A percentile compares a stretch with the other conserved stretches of the same genome.
These are phyloP conservation scores for Epinephelus moara DNA, from an alignment of 2,113 vertebrate species.

Conservation along the genomic window DNA sequence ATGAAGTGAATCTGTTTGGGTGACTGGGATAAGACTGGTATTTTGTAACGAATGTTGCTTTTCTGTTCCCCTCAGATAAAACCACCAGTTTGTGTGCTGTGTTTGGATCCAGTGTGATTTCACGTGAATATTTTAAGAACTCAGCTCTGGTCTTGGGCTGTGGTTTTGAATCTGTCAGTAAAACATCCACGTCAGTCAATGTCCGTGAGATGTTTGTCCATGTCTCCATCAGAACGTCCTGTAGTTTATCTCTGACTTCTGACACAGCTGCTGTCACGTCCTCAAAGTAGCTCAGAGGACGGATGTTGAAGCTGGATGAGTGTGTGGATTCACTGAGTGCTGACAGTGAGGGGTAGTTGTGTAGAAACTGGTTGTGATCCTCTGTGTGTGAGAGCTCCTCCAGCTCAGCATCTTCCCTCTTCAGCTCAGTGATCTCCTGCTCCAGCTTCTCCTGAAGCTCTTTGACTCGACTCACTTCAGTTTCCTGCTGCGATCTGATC, in stretches of 20 bases:
- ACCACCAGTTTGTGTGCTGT: conserved; percentile 3
- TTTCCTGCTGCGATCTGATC: conserved; percentile 35
- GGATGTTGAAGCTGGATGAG: neutral
- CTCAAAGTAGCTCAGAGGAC: conserved; percentile 1
- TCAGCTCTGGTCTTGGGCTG: conserved; percentile 31
- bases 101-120: conserved; percentile 51
- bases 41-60: too few relatives aligned
- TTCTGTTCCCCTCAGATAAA: too few relatives aligned
- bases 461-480: conserved; percentile 14
- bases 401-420: conserved; percentile 42
- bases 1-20: too few relatives aligned
- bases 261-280: neutral
- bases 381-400: conserved; percentile 20
- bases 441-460: conserved; percentile 35
- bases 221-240: neutral
- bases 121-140: conserved; percentile 6
- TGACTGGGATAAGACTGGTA: too few relatives aligned
- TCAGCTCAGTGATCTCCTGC: conserved; percentile 46
- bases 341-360: neutral
- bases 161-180: neutral
- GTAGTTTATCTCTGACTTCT: neutral
- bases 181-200: conserved; percentile 8
- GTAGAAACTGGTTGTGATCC: conserved; percentile 27
- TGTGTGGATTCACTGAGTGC: neutral
- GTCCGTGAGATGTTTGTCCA: conserved; percentile 7